Base-by-base conservation (phyloP, 2,888 invertebrate genomes). In the Volucella inflata region DNA sequence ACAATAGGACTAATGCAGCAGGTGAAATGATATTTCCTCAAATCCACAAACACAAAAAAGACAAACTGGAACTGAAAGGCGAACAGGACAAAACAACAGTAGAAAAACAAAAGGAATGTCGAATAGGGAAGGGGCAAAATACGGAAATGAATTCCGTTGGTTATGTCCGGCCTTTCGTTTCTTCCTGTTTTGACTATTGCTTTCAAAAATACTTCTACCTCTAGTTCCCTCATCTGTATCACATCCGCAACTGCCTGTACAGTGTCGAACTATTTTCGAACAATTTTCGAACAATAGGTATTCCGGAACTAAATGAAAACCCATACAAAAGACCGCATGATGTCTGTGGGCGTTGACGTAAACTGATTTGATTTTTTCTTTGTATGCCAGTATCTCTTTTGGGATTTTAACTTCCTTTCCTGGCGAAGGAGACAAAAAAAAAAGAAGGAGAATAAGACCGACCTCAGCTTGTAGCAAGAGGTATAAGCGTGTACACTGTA, bases 91-190 rank as follows among this genome's bases (percentile, higher is more conserved):
- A 11, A 38, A n/a, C 42, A 10, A 53, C 70, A 76, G n/a, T 38
- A 62, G 14, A 64, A 64, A 1, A 50, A 57, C 14, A 46, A 16
- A 55, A 65, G 59, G 14, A 82, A 60, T 67, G 21, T 65, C 48
- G 46, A 55, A 57, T 16, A 14, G 36, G 60, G 21, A 53, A 65
- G 50, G 53, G 65, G 78, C 62, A 74, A 65, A 83, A 79, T 75
- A 55, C 82, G 82, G 82, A 82, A 82, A 82, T 82, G 77, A 82
- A 82, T 82, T 77, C 71, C 77, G 65, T 82, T 82, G 51, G 60
- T 77, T 77, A 17, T 71, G 71, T 82, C 82, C 82, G 82, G 82
- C 72, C 72, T 71, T 11, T 72, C 59, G 65, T 62, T 50, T 82
- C 82, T 82, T 82, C 77, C 82, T 82, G 82, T 72, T 65, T 81